These are phyloP conservation scores for Sphaerophoria rueppellii DNA, from an alignment of 2,888 invertebrate genomes.

Conservation along the genomic window DNA sequence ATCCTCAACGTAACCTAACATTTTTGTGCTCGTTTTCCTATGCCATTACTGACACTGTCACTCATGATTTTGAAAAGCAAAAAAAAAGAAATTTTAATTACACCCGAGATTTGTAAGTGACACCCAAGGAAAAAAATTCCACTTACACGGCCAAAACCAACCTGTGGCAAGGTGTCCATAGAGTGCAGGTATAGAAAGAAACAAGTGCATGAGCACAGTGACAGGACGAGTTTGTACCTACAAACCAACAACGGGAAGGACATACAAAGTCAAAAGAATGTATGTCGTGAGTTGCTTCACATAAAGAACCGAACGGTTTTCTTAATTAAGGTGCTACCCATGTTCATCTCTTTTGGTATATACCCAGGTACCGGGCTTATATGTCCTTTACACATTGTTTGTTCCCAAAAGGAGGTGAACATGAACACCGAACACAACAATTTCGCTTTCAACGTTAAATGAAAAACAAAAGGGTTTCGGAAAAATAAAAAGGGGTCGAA, in stretches of 20 bases:
- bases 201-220: neutral
- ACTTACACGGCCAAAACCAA: constrained; percentile 2
- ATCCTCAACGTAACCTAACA: constrained; percentile 35
- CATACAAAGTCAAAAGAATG: constrained; percentile 64
- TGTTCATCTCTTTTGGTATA: constrained; percentile 48
- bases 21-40: neutral
- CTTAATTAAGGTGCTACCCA: constrained; percentile 67
- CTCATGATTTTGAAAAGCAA: constrained; percentile 32
- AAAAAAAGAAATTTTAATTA: constrained; percentile 61
- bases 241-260: constrained; percentile 17
- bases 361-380: constrained; percentile 2
- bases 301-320: constrained; percentile 58
- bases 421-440: constrained; percentile 45
- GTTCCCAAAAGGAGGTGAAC: constrained; percentile 19
- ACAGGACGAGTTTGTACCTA: neutral
- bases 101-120: constrained; percentile 64
- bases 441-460: constrained; percentile 62
- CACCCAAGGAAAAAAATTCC: constrained; percentile 49
- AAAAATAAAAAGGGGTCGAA: constrained; percentile 52
- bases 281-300: constrained; percentile 47
- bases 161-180: constrained; percentile 6
- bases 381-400: constrained; percentile 51
- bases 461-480: constrained; percentile 42
- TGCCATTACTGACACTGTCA: constrained; percentile 38
- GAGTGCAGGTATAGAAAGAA: no score